Evolutionary conservation across 2,888 invertebrate species (phyloP), one percentile per base, ranked within the genome.

Genomic region (Sphaerophoria taeniata): DNA sequence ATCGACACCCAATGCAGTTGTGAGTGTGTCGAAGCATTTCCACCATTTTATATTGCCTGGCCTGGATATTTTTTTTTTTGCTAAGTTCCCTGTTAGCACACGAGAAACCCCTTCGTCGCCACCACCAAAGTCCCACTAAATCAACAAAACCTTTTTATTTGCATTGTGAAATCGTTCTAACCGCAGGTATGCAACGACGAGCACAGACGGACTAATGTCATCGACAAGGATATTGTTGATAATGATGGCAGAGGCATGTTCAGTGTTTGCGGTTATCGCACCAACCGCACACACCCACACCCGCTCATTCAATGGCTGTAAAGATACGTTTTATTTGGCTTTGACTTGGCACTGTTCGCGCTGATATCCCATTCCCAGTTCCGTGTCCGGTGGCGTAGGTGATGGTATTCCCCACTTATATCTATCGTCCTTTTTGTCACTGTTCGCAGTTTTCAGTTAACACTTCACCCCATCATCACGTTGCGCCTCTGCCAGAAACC

Each of bases 131-230:
- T 56, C 49, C 24, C 53, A 51, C 85, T 85, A 81, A 81, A 85
- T 85, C 85, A 85, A 85, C 85, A 85, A 79, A 73, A 65, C 65
- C 85, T 72, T 77, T 85, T 85, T 81, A 85, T 85, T 85, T 85
- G 81, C 81, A 81, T 85, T 81, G 72, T 76, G 81, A 85, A 85
- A 85, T 85, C 85, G 76, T 73, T 77, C 85, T 77, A 85, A 85
- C 85, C 85, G 85, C 85, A 85, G 81, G 85, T 85, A 85, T 85
- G 76, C 81, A 85, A 85, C 85, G 85, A 81, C 73, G 81, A 85
- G 80, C 76, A 85, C 81, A 85, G 85, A 81, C 85, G 85, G 76
- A 85, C 85, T 85, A 81, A 85, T 85, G 85, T 85, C 85, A 85
- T 85, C 85, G 85, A 73, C 81, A 85, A 85, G 85, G 76, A 85